phyloP scores from a whole-genome alignment of 2,113 vertebrate genomes.

The Azemiops feae region DNA sequence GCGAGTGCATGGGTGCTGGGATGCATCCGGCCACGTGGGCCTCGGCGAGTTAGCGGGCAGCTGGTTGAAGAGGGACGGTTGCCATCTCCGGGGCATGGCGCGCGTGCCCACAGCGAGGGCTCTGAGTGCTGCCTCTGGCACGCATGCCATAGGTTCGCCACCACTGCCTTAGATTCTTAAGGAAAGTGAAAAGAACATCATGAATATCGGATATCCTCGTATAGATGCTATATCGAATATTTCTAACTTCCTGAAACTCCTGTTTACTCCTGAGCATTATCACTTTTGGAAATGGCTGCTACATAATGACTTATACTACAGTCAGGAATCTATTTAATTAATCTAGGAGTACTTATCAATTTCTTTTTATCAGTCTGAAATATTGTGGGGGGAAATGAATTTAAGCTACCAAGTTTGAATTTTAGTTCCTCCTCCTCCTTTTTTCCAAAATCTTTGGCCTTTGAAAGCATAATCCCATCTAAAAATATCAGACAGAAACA shows the following conservation, averaged over 20 bases:
- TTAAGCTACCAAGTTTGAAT: background rate
- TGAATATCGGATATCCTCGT: background rate
- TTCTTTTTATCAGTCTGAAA: background rate
- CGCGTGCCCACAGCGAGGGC: too few species aligned
- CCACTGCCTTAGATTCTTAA: slow-evolving; percentile 1
- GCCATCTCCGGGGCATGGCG: too few species aligned
- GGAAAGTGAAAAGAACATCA: background rate
- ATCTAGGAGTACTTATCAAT: background rate
- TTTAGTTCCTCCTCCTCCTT: background rate
- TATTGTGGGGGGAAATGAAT: background rate
- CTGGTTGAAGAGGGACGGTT: too few species aligned
- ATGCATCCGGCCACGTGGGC: too few species aligned
- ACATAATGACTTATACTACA: background rate
- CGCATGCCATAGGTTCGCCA: too few species aligned
- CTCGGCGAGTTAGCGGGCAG: too few species aligned
- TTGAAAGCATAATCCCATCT: background rate
- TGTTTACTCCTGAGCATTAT: background rate
- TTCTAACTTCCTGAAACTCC: background rate
- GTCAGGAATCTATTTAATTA: background rate
- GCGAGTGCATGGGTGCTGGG: too few species aligned
- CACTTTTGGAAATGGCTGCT: background rate
- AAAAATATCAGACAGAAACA: background rate
- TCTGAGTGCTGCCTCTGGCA: too few species aligned
- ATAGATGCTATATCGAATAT: background rate
- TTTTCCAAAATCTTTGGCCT: background rate